Evolutionary conservation across 1,140 invertebrate species (phyloP).

Genomic region (Probaryconus sp.): DNA sequence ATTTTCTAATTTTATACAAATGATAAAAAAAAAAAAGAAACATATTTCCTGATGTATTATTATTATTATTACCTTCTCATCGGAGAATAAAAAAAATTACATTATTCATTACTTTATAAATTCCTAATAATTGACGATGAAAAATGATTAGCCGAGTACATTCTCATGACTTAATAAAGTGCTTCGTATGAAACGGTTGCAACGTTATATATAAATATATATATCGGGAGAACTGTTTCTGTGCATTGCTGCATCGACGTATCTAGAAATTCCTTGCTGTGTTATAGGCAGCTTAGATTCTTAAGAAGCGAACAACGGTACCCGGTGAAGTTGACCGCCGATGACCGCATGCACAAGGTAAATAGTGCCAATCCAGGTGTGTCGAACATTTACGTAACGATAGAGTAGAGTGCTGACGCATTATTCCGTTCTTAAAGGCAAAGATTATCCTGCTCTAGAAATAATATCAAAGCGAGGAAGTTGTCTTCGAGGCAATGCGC

Average conservation of each 20-base stretch:
- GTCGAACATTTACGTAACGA: slow-evolving; percentile 65
- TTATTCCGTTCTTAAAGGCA: slow-evolving; percentile 3
- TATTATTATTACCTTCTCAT: no score
- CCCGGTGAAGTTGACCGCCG: slow-evolving; percentile 68
- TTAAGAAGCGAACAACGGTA: slow-evolving; percentile 68
- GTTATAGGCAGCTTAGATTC: slow-evolving; percentile 29
- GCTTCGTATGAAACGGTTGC: slow-evolving; percentile 11
- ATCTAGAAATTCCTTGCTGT: slow-evolving; percentile 31
- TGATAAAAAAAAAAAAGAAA: no score
- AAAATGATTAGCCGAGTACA: slow-evolving; percentile 25
- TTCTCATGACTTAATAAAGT: slow-evolving; percentile 43
- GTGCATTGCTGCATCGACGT: slow-evolving; percentile 8
- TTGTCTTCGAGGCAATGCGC: no score
- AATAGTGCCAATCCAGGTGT: slow-evolving; percentile 65
- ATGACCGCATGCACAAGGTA: slow-evolving; percentile 69
- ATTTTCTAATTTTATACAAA: no score
- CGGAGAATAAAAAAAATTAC: no score
- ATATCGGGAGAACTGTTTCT: slow-evolving; percentile 23
- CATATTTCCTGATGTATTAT: no score
- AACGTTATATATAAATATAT: slow-evolving; percentile 12
- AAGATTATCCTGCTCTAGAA: no score
- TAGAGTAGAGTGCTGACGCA: slow-evolving; percentile 43
- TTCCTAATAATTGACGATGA: no score
- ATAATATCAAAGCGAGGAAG: no score
- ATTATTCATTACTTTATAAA: no score